Percentiles rank a stretch among this genome's conserved stretches.
These are phyloP conservation scores for Pilophorus perplexus DNA, from an alignment of 2,888 invertebrate genomes.

Conservation along the genomic window DNA sequence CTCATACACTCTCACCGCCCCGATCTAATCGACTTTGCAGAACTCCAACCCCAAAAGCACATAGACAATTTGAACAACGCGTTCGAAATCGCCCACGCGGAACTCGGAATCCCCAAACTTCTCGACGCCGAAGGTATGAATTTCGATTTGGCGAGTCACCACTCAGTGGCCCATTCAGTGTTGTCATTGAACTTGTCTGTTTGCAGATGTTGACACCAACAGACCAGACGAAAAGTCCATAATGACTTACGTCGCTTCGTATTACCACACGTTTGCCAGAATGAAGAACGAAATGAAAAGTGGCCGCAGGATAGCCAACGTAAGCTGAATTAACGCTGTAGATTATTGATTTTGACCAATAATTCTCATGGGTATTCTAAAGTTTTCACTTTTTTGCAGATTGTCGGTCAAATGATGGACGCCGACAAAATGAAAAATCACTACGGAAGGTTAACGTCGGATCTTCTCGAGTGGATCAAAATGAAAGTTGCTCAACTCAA, in stretches of 20 bases:
- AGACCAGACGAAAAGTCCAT: slow-evolving; percentile 98
- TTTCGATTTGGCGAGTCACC: too few species aligned
- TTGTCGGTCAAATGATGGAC: slow-evolving; percentile 94
- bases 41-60: slow-evolving; percentile 75
- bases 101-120: slow-evolving; percentile 88
- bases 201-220: slow-evolving; percentile 81
- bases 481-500: slow-evolving; percentile 78
- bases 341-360: too few species aligned
- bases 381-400: too few species aligned
- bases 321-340: slow-evolving; percentile 55
- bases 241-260: slow-evolving; percentile 97
- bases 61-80: slow-evolving; percentile 97
- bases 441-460: slow-evolving; percentile 80
- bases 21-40: slow-evolving; percentile 86
- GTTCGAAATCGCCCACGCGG: slow-evolving; percentile 89
- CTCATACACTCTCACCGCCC: slow-evolving; percentile 97
- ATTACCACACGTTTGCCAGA: slow-evolving; percentile 98
- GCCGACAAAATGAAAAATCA: slow-evolving; percentile 87
- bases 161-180: too few species aligned
- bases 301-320: slow-evolving; percentile 94
- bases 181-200: not conserved
- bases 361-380: too few species aligned
- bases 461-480: slow-evolving; percentile 91
- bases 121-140: slow-evolving; percentile 83
- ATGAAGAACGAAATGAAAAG: slow-evolving; percentile 99